A percentile compares a stretch with the other conserved stretches of the same genome.
Conservation (phyloP, 2,888 invertebrate genomes). For the Netelia inedita region DNA sequence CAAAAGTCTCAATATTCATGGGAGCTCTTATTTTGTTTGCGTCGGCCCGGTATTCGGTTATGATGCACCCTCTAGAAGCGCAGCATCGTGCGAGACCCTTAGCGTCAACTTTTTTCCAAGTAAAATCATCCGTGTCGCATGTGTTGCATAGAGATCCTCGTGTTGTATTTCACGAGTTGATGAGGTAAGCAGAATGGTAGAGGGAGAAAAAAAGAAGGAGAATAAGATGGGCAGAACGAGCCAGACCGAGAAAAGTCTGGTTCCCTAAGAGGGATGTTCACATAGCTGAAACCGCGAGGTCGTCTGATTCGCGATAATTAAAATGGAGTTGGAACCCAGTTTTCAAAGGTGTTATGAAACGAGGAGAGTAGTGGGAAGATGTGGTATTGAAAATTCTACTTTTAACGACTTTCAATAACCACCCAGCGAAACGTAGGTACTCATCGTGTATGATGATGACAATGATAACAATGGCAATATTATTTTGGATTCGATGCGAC, state of each 20-base stretch:
- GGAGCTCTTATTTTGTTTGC: background rate
- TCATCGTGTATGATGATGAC: background rate
- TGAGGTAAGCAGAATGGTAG: background rate
- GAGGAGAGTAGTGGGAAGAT: too few species aligned
- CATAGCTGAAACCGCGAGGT: background rate
- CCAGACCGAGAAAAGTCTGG: background rate
- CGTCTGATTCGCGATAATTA: slow-evolving; percentile 38
- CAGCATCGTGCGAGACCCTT: background rate
- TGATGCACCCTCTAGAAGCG: background rate
- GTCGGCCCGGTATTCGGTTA: background rate
- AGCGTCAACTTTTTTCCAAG: background rate
- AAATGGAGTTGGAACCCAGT: background rate
- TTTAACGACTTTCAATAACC: too few species aligned
- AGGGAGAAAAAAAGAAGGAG: background rate
- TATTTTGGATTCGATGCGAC: background rate
- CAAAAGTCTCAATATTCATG: background rate
- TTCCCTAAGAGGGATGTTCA: background rate
- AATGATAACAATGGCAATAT: background rate
- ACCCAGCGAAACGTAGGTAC: background rate
- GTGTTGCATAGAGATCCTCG: background rate
- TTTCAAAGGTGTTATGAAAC: slow-evolving; percentile 35
- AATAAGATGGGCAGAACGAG: background rate
- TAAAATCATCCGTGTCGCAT: background rate
- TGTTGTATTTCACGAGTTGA: background rate
- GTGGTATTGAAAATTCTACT: too few species aligned